Percentiles rank a stretch among this genome's conserved stretches.
Conservation (phyloP, 2,888 invertebrate species). For the Phasia obesa region DNA sequence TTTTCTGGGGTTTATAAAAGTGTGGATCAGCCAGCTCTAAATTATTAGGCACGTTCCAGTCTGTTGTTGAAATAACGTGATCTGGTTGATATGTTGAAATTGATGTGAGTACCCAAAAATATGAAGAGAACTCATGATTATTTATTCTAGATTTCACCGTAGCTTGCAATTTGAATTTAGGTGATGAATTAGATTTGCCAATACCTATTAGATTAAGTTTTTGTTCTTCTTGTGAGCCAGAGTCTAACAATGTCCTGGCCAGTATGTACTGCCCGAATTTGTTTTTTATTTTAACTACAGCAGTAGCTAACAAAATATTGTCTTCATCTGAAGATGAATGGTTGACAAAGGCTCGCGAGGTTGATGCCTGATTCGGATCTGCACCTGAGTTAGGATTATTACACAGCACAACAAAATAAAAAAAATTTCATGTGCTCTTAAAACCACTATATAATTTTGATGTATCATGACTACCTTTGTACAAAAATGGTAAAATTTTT, state of each 20-base stretch:
- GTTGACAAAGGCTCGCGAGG: background rate
- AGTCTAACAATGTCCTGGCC: background rate
- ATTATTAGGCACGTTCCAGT: constrained; percentile 56
- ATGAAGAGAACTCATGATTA: constrained; percentile 6
- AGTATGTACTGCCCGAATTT: constrained; percentile 9
- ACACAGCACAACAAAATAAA: no score
- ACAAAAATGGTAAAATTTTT: no score
- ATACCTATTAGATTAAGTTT: no score
- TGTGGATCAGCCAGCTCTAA: constrained; percentile 54
- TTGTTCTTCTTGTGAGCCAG: background rate
- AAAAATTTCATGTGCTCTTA: no score
- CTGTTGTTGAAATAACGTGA: background rate
- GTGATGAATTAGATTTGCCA: background rate
- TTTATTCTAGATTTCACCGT: constrained; percentile 4
- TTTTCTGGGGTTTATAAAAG: no score
- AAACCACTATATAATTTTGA: no score
- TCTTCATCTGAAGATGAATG: constrained; percentile 5
- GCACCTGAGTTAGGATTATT: background rate
- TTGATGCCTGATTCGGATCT: background rate
- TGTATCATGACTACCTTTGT: no score
- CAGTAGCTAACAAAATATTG: constrained; percentile 7
- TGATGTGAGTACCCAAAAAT: constrained; percentile 28
- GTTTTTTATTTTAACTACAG: constrained; percentile 4
- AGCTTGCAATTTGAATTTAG: background rate
- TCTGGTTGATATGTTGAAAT: constrained; percentile 25